Evolutionary conservation across 2,797 vertebrate genomes (phyloP), one percentile per base, ranked within the genome.

Genomic region (Zenarchopterus dispar): DNA sequence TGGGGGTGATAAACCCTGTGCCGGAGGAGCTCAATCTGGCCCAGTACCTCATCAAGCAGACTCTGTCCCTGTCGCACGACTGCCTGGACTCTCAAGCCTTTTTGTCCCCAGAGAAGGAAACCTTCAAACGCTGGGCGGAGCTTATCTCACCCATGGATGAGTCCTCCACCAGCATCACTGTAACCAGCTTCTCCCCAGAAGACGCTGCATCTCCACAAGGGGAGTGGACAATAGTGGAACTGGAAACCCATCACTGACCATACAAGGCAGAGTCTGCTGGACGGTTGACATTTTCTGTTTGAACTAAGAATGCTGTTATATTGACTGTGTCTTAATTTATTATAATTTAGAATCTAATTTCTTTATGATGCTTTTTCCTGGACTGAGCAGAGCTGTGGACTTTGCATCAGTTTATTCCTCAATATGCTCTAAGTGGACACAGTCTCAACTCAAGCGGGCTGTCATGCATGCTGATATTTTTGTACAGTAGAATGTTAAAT

Each of bases 31-130:
- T 98, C 83, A 99, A 97, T 87, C 92, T 99, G 91, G 98, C 97
- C 85, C 97, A 99, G 91, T 99, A 96, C 92, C 95, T 99, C 61
- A 99, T 99, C 88, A 99, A 96, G 88, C 97, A 98, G 92, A 99
- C 97, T 2, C 93, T 99, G 81, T 95, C 96, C 42, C 89, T 99
- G 88, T 95, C 97, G 54, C 95, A 94, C 70, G 96, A 99, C 86
- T 94, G 93, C 84, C 92, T 95, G 0, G 93, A 96, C 86, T 89
- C 94, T 63, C 94, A 95, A 93, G 92, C 90, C 81, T 91, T 93
- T 82, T 88, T 95, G 88, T 94, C 95, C 61, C 91, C 93, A 19
- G 95, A 97, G 88, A 92, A 90, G 73, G 94, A 94, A 68, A 95
- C 90, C 66, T 96, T 95, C 82, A 96, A 95, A 74, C 94, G 93